phyloP scores from a whole-genome alignment of 2,797 vertebrate genomes.

The Sebastes vulpes region DNA sequence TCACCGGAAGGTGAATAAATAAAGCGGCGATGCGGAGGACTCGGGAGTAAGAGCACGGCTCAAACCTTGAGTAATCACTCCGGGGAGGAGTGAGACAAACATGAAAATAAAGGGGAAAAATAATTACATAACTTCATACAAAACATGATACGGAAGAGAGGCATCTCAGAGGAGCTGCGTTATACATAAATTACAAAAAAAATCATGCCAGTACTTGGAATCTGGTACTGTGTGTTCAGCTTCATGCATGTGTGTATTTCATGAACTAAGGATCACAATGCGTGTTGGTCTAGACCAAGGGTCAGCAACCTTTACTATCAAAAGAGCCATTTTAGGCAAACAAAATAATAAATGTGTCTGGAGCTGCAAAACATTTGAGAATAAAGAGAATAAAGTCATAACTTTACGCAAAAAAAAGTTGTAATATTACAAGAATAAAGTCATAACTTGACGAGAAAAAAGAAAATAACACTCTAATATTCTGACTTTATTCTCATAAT shows the following conservation, averaged over 20 bases:
- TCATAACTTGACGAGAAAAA: no score
- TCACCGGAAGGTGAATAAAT: conserved; percentile 58
- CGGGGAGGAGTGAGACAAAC: conserved; percentile 24
- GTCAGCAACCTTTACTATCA: no score
- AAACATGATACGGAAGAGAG: conserved; percentile 23
- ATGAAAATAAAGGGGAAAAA: conserved; percentile 7
- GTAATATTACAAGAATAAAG: no score
- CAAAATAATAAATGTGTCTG: no score
- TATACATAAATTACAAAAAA: conserved; percentile 14
- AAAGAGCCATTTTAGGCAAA: no score
- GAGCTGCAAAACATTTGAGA: no score
- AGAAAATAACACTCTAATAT: no score
- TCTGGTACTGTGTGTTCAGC: not conserved
- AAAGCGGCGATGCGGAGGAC: conserved; percentile 26
- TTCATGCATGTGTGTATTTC: not conserved
- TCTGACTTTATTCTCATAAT: no score
- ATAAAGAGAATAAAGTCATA: no score
- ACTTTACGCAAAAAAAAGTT: no score
- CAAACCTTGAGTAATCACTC: conserved; percentile 52
- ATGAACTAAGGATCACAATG: not conserved
- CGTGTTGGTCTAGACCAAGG: not conserved
- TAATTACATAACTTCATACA: conserved; percentile 20
- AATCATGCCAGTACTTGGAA: not conserved
- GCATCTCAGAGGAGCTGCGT: conserved; percentile 14
- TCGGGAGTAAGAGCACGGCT: conserved; percentile 4